Evolutionary conservation across 1,140 invertebrate species (phyloP), one percentile per base, ranked within the genome.

Genomic region (Diorhabda carinulata): DNA sequence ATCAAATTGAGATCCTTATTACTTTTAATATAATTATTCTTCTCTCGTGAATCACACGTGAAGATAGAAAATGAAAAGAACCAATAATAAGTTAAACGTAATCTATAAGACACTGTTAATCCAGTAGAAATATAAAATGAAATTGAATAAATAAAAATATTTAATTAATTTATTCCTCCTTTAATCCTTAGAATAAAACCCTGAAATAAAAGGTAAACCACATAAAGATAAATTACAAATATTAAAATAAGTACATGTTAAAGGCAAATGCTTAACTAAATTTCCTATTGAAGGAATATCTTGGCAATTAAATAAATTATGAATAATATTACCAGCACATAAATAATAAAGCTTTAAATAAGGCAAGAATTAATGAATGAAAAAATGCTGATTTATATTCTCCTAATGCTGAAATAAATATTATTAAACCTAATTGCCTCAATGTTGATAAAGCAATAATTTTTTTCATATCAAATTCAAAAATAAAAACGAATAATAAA

Each of bases 391-490:
- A 81, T 72, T 81, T 75, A 69, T 73, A 75, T 73, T 80, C 78
- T 0, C 77, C 79, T 76, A 86, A 77, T 5, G 80, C 78, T 76
- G 88, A 82, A 80, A 83, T 82, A 79, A 84, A 82, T 79, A 89
- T 86, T 84, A 89, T 89, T 79, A 89, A 82, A 0, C 87, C 86
- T 81, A 90, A 83, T 74, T 91, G 88, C 25, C 87, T 89, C 80
- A 90, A 84, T 64, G 88, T 90, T 5, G 89, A 90, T 71, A 88
- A 82, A 79, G 88, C 88, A 89, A 90, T 88, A 86, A 89, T 86
- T 83, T 88, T 89, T 80, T 88, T 88, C 76, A 89, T 84, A 84
- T 89, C 86, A 84, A 82, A 84, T 72, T 89, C 86, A 84, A 75
- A 74, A 69, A 83, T 83, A 81, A 85, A 86, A 87, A 5, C 85